phyloP scores from a whole-genome alignment of 2,113 vertebrate genomes.

The Ochotona curzoniae region DNA sequence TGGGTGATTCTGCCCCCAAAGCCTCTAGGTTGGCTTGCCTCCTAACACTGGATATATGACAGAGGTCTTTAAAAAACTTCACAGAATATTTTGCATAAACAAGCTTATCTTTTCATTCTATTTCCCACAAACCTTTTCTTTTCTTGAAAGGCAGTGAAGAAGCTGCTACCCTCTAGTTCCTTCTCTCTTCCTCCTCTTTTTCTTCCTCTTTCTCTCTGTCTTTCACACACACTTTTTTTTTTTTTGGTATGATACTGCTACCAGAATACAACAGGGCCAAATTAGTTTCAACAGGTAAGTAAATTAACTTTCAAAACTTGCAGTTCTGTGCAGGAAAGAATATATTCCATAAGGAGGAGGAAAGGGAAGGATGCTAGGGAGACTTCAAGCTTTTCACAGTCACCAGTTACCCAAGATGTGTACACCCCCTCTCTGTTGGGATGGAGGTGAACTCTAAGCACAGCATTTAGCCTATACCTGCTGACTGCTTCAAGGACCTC shows the following conservation, averaged over 20 bases:
- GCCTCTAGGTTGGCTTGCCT: background rate
- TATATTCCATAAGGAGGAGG: background rate
- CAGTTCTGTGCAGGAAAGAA: background rate
- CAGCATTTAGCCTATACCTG: background rate
- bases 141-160: too few relatives aligned
- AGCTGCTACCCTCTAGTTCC: too few relatives aligned
- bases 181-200: too few relatives aligned
- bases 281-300: background rate
- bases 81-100: too few relatives aligned
- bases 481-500: background rate
- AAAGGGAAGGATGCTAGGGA: background rate
- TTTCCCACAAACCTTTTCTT: too few relatives aligned
- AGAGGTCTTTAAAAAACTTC: too few relatives aligned
- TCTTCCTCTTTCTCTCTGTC: too few relatives aligned
- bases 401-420: background rate
- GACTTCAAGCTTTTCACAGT: background rate
- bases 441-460: background rate
- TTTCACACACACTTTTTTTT: background rate
- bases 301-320: conserved; percentile 38
- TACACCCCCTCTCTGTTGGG: background rate
- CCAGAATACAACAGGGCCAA: background rate
- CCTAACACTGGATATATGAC: background rate
- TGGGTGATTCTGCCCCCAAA: background rate
- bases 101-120: too few relatives aligned
- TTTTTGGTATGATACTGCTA: background rate